These are phyloP conservation scores for Spea hammondii DNA, from an alignment of 2,797 vertebrate species.

Conservation along the genomic window DNA sequence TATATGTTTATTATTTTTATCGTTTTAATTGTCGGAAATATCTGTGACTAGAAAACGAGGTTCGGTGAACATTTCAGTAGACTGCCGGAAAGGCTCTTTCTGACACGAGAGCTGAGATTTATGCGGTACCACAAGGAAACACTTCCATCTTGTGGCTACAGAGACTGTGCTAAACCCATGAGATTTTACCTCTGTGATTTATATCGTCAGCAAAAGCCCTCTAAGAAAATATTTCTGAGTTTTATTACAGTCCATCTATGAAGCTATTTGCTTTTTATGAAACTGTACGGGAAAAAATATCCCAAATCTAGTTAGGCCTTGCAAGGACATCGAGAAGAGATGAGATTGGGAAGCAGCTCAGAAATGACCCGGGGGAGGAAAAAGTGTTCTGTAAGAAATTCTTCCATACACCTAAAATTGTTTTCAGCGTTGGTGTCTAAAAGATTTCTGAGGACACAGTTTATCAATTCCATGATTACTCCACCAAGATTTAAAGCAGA, in stretches of 20 bases:
- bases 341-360: slow-evolving; percentile 26
- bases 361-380: slow-evolving; percentile 31
- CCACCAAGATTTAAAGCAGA: too few species aligned
- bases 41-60: too few species aligned
- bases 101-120: slow-evolving; percentile 12
- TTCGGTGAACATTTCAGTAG: too few species aligned
- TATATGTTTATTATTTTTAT: too few species aligned
- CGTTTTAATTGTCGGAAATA: too few species aligned
- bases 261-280: slow-evolving; percentile 51
- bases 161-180: slow-evolving; percentile 25
- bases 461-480: too few species aligned
- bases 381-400: slow-evolving; percentile 18
- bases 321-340: slow-evolving; percentile 35
- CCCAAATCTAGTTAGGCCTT: slow-evolving; percentile 46
- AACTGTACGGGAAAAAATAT: slow-evolving; percentile 36
- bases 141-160: slow-evolving; percentile 52
- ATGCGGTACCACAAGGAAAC: slow-evolving; percentile 38
- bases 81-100: too few species aligned
- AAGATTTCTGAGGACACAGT: too few species aligned
- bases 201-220: slow-evolving; percentile 38
- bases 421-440: too few species aligned
- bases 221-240: slow-evolving; percentile 50
- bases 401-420: background rate
- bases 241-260: slow-evolving; percentile 51
- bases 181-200: slow-evolving; percentile 41